Evolutionary conservation across 2,113 vertebrate genomes (phyloP).

Genomic region (Catagonus wagneri): DNA sequence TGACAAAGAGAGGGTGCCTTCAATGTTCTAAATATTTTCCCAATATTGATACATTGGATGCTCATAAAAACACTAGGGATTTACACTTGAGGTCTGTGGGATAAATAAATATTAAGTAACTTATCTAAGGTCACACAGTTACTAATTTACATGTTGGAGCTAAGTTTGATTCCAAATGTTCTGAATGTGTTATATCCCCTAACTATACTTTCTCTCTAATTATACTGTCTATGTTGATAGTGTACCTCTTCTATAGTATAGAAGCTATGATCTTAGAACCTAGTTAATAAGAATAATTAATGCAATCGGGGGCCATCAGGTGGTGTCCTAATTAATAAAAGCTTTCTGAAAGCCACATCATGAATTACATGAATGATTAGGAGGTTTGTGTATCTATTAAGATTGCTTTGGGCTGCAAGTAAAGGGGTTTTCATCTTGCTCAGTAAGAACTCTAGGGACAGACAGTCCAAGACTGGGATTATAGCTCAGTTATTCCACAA

Average conservation of each 20-base stretch:
- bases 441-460: not conserved
- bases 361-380: not conserved
- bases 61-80: not conserved
- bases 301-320: constrained; percentile 16
- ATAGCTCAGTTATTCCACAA: not conserved
- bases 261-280: not conserved
- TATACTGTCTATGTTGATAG: not conserved
- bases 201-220: not conserved
- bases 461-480: not conserved
- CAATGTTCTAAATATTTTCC: not conserved
- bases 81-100: not conserved
- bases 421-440: not conserved
- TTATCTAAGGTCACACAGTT: not conserved
- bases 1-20: not conserved
- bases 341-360: not conserved
- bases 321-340: not conserved
- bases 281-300: constrained; percentile 16
- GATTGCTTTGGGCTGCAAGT: not conserved
- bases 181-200: not conserved
- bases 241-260: not conserved
- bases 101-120: not conserved
- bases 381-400: not conserved
- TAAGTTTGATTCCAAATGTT: not conserved
- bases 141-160: not conserved
- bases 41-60: not conserved